phyloP scores from a whole-genome alignment of 35 echinoderm and acorn worm species.

The Apostichopus japonicus region DNA sequence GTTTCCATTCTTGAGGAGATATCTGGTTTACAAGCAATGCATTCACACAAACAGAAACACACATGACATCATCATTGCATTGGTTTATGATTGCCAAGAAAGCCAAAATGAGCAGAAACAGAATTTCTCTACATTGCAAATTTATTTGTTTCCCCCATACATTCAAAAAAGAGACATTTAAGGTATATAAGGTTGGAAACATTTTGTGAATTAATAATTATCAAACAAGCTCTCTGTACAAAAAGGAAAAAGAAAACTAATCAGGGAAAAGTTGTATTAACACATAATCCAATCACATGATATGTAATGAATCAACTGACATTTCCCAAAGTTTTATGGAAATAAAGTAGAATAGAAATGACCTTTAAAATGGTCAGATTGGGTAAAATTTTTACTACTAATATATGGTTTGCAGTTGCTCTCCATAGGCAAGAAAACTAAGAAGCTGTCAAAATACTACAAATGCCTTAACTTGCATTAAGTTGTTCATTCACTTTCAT shows the following conservation, averaged over 20 bases:
- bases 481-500: too few species aligned
- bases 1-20: too few species aligned
- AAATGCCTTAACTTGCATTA: too few species aligned
- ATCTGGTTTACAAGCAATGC: too few species aligned
- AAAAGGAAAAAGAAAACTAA: conserved; percentile 18
- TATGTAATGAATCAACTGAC: background rate
- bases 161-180: conserved; percentile 65
- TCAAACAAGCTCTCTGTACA: conserved; percentile 71
- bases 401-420: background rate
- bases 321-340: background rate
- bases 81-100: background rate
- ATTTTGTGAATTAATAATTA: conserved; percentile 50
- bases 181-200: conserved; percentile 54
- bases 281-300: conserved; percentile 7
- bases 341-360: background rate
- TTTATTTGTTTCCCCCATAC: conserved; percentile 62
- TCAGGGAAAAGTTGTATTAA: conserved; percentile 2
- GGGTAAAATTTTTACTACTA: background rate
- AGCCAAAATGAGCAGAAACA: background rate
- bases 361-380: background rate
- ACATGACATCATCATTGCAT: background rate
- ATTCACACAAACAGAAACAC: background rate
- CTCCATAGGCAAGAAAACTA: conserved; percentile 8
- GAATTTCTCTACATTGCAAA: conserved; percentile 54
- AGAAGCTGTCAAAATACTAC: background rate